Base-by-base conservation (phyloP, 2,797 vertebrate genomes). In the Echeneis naucrates region DNA sequence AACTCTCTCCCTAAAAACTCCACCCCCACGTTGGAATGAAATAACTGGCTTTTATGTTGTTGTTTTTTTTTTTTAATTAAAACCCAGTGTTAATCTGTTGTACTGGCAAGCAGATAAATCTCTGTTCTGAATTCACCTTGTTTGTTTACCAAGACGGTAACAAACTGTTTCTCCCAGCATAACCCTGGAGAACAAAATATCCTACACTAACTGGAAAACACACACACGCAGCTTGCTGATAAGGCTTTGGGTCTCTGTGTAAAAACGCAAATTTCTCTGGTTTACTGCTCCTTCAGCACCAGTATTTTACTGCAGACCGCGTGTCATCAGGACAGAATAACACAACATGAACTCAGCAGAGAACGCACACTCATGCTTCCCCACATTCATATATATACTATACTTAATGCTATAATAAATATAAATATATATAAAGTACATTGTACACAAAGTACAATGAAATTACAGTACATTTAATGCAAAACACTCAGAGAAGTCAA, bases 151-250 rank as follows among this genome's bases (percentile, higher is more conserved):
- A 16, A 72, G 38, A 71, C 40, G 50, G 63, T 50, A 75, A 85
- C 68, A 71, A 57, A 51, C 62, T 80, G 77, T 87, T 80, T 72
- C 42, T 75, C 37, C 45, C 35, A n/a, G 9, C 26, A 19, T 33
- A 66, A 70, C 70, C 64, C 55, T 6, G 40, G 38, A 70, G 89
- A 83, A 92, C 89, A 90, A 59, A 78, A 77, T 81, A 87, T 92
- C 77, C 83, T 50, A 38, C 65, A 59, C 60, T 78, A 66, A 74
- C 54, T 21, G 33, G 63, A 77, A 87, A 84, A n/a, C n/a, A n/a
- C n/a, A n/a, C 75, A 82, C 66, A 73, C 63, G 33, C 30, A 13
- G 55, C 45, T 10, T 23, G 30, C 80, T 82, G 74, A 91, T 87
- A 88, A 85, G 66, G 68, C 81, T 65, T 16, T 59, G 55, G 77